phyloP scores from a whole-genome alignment of 2,113 vertebrate species.

The Mandrillus leucophaeus region DNA sequence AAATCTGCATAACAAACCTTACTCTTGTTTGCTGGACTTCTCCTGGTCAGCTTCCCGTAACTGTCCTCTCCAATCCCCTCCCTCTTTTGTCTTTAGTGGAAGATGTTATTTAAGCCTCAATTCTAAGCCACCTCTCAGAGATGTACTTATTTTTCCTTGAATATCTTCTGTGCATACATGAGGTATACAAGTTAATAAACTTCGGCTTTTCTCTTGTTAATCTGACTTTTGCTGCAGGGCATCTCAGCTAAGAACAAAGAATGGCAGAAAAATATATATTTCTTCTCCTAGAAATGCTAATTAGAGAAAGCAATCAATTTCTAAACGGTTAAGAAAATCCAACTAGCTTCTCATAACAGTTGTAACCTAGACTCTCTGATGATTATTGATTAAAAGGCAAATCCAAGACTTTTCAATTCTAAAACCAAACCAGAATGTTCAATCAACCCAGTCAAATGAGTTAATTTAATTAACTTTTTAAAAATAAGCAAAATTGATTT shows the following conservation, averaged over 20 bases:
- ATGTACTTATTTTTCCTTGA: neutral
- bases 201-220: neutral
- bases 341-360: neutral
- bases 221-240: neutral
- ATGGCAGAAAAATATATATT: neutral
- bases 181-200: neutral
- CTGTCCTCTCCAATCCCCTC: neutral
- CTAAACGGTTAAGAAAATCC: slow-evolving; percentile 10
- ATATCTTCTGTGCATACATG: neutral
- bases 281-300: neutral
- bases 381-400: neutral
- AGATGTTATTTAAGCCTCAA: neutral
- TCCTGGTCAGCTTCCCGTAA: too few relatives aligned
- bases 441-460: neutral
- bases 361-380: neutral
- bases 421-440: neutral
- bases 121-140: neutral
- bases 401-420: neutral
- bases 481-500: neutral
- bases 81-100: neutral
- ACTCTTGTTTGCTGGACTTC: neutral
- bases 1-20: neutral
- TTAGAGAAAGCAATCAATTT: slow-evolving; percentile 27
- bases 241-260: neutral
- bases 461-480: neutral